These are phyloP conservation scores for Orthosia gothica DNA, from an alignment of 2,888 invertebrate species.

Conservation along the genomic window DNA sequence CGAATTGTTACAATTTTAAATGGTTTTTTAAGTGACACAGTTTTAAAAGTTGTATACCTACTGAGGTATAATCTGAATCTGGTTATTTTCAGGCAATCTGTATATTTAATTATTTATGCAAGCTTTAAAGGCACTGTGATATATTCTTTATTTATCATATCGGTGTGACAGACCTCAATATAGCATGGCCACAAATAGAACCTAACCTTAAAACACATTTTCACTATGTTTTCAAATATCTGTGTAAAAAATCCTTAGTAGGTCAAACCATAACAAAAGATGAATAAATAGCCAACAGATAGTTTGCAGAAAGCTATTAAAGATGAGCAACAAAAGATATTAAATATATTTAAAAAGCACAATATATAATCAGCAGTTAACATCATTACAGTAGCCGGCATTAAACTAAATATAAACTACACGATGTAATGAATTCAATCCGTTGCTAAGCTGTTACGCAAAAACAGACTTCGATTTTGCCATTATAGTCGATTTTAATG, in stretches of 20 bases:
- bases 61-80: not conserved
- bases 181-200: not conserved
- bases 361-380: too few species aligned
- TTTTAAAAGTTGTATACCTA: constrained; percentile 3
- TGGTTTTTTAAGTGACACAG: constrained; percentile 32
- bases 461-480: constrained; percentile 28
- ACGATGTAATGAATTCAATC: constrained; percentile 3
- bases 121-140: not conserved
- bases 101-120: not conserved
- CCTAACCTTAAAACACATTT: not conserved
- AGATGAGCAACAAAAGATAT: not conserved
- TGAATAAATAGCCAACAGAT: not conserved
- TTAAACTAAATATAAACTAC: constrained; percentile 19
- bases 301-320: not conserved
- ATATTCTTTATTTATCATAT: not conserved
- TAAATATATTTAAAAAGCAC: not conserved
- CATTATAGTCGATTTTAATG: constrained; percentile 22
- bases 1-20: constrained; percentile 57
- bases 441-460: constrained; percentile 16
- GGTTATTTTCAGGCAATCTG: not conserved
- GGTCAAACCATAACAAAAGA: not conserved
- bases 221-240: not conserved
- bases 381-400: not conserved
- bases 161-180: not conserved
- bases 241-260: not conserved